These are phyloP conservation scores for Anagrus nilaparvatae DNA, from an alignment of 1,140 invertebrate genomes.

Conservation along the genomic window DNA sequence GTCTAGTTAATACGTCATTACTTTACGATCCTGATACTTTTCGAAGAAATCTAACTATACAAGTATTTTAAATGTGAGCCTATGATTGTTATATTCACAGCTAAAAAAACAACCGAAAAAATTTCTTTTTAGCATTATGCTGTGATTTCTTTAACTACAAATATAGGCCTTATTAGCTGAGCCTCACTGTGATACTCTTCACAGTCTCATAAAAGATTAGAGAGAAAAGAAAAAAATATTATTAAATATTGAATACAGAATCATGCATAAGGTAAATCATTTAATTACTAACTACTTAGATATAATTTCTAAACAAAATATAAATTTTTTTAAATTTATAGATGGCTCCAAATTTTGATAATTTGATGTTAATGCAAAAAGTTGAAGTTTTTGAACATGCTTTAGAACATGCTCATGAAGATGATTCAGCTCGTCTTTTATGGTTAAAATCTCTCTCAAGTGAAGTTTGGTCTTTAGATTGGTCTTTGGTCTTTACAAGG, in stretches of 20 bases:
- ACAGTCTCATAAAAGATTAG: slow-evolving; percentile 94
- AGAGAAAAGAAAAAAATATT: slow-evolving; percentile 96
- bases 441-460: slow-evolving; percentile 98
- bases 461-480: slow-evolving; percentile 99
- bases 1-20: slow-evolving; percentile 92
- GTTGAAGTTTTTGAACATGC: slow-evolving; percentile 99
- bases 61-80: slow-evolving; percentile 41
- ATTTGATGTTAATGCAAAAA: slow-evolving; percentile 97
- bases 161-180: slow-evolving; percentile 98
- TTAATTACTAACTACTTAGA: no score
- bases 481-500: slow-evolving; percentile 95
- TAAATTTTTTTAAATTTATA: slow-evolving; percentile 32
- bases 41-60: slow-evolving; percentile 86
- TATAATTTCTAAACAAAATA: neutral
- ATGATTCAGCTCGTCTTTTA: slow-evolving; percentile 87
- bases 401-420: slow-evolving; percentile 85
- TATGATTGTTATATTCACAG: slow-evolving; percentile 2
- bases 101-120: neutral
- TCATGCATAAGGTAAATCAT: slow-evolving; percentile 75
- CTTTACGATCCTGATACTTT: slow-evolving; percentile 92
- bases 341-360: slow-evolving; percentile 96
- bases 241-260: slow-evolving; percentile 93
- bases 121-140: slow-evolving; percentile 65
- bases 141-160: slow-evolving; percentile 95
- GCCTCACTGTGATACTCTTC: slow-evolving; percentile 96